A percentile compares a stretch with the other conserved stretches of the same genome.
Evolutionary conservation across 37 sponge, comb jelly and placozoan genomes (phyloP).

Genomic region (Aphrocallistes beatrix): DNA sequence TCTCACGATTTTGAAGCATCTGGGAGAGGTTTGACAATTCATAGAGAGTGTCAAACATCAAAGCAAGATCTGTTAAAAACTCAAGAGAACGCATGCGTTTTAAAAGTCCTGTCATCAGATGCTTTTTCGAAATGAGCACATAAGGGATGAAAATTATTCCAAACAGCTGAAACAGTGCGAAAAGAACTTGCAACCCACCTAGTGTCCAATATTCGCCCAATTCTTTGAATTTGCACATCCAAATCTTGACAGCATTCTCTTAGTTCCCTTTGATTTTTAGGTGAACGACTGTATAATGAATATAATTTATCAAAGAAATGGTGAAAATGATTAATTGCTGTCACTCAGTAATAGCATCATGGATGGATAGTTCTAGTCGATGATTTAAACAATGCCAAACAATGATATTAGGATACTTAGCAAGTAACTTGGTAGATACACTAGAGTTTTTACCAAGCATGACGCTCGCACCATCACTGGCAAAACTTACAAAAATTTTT

Average conservation of each 20-base stretch:
- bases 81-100: not conserved
- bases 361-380: slow-evolving; percentile 19
- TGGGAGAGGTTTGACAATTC: slow-evolving; percentile 14
- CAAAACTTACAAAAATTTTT: slow-evolving; percentile 16
- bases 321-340: slow-evolving; percentile 25
- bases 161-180: slow-evolving; percentile 24
- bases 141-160: slow-evolving; percentile 24
- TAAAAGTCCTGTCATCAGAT: slow-evolving; percentile 20
- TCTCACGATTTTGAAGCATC: slow-evolving; percentile 21
- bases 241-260: slow-evolving; percentile 14
- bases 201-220: not conserved
- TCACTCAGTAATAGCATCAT: slow-evolving; percentile 25
- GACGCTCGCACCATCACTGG: slow-evolving; percentile 19
- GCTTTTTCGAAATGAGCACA: slow-evolving; percentile 22
- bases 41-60: slow-evolving; percentile 23
- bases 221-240: not conserved
- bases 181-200: not conserved
- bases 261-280: slow-evolving; percentile 22
- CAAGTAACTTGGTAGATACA: not conserved
- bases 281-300: slow-evolving; percentile 17
- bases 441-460: slow-evolving; percentile 18
- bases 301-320: slow-evolving; percentile 25
- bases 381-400: not conserved
- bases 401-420: slow-evolving; percentile 13
- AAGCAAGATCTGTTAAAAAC: too few species aligned